Conservation (phyloP, 1,140 invertebrate genomes). For the Laupala kohalensis region DNA sequence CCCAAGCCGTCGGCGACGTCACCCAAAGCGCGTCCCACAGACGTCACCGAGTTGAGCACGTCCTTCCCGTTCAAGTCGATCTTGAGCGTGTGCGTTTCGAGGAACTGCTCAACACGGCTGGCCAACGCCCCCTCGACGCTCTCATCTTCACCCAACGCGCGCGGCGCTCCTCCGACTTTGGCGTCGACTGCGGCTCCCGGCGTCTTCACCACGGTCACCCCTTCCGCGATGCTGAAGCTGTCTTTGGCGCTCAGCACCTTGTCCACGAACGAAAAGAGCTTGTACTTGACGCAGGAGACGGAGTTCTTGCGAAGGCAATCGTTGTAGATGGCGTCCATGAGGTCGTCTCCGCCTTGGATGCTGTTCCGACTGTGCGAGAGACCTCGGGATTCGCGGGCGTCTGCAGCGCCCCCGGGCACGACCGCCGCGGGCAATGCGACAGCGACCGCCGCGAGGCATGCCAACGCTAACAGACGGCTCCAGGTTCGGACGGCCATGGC, state of each 20-base stretch:
- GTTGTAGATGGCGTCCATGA: conserved; percentile 55
- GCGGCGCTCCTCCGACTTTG: conserved; percentile 52
- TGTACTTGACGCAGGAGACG: conserved; percentile 67
- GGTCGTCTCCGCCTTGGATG: conserved; percentile 47
- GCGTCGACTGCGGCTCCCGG: conserved; percentile 33
- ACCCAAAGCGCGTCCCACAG: conserved; percentile 59
- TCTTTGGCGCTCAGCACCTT: conserved; percentile 65
- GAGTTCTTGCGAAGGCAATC: conserved; percentile 69
- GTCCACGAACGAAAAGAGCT: conserved; percentile 68
- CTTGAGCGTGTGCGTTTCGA: conserved; percentile 63
- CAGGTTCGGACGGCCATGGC: neutral
- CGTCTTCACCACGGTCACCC: conserved; percentile 66
- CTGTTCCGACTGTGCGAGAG: conserved; percentile 33
- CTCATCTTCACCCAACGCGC: conserved; percentile 39
- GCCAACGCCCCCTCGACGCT: conserved; percentile 43
- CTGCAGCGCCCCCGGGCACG: too few relatives aligned
- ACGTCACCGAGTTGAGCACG: conserved; percentile 61
- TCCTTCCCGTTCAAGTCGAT: conserved; percentile 73
- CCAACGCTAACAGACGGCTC: conserved; percentile 23
- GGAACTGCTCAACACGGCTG: conserved; percentile 53
- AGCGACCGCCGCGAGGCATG: conserved; percentile 32
- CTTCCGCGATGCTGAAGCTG: conserved; percentile 59
- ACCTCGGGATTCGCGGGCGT: conserved; percentile 24
- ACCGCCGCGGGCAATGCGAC: neutral
- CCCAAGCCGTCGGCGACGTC: conserved; percentile 50